Percentiles rank a stretch among this genome's conserved stretches.
Conservation (phyloP, 2,797 vertebrate genomes). For the Linurgus olivaceus region DNA sequence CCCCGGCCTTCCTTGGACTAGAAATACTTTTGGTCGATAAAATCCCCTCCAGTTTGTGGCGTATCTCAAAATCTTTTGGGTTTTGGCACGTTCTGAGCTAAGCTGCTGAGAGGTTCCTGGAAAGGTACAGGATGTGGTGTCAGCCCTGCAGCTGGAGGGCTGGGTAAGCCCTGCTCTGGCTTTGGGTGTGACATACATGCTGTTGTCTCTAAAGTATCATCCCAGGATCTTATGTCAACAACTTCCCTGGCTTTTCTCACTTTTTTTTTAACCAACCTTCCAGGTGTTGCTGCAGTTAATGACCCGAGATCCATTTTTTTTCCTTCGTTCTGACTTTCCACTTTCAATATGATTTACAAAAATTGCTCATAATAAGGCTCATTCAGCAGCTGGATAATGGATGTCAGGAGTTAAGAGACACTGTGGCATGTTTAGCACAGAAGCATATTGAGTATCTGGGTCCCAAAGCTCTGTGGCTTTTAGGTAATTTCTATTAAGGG, state of each 20-base stretch:
- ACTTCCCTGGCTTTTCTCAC: slow-evolving; percentile 11
- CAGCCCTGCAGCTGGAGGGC: slow-evolving; percentile 38
- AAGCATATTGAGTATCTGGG: slow-evolving; percentile 40
- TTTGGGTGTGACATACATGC: slow-evolving; percentile 8
- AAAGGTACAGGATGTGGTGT: not conserved
- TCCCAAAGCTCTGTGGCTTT: not conserved
- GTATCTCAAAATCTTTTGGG: rapidly evolving
- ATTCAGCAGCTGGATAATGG: slow-evolving; percentile 71
- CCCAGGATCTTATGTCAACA: slow-evolving; percentile 53
- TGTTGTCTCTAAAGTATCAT: slow-evolving; percentile 11
- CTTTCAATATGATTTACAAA: slow-evolving; percentile 67
- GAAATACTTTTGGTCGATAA: not conserved
- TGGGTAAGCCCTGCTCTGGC: slow-evolving; percentile 55
- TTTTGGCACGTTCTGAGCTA: not conserved
- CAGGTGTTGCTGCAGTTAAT: slow-evolving; percentile 57
- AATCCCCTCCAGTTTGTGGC: not conserved
- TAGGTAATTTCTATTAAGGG: not conserved
- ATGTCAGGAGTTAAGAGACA: slow-evolving; percentile 66
- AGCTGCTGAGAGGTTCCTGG: not conserved
- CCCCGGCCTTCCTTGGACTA: not conserved
- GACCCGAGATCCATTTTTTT: slow-evolving; percentile 18
- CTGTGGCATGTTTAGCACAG: slow-evolving; percentile 58
- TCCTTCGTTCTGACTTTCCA: slow-evolving; percentile 42
- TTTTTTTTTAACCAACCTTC: not conserved
- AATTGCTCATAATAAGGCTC: slow-evolving; percentile 68